Evolutionary conservation across 2,888 invertebrate genomes (phyloP).

Genomic region (Caenorhabditis uteleia): DNA sequence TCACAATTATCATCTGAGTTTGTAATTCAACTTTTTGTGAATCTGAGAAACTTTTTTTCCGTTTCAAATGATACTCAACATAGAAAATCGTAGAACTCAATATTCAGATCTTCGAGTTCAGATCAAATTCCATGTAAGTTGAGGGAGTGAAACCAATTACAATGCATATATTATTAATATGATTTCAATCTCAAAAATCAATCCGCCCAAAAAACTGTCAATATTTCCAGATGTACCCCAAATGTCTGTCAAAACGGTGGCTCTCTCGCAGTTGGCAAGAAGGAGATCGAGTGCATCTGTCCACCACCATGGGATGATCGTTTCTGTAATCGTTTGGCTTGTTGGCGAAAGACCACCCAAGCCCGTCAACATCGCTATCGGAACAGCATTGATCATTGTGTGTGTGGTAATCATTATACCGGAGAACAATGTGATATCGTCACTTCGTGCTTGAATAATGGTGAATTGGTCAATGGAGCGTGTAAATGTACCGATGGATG

Average conservation of each 20-base stretch:
- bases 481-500: constrained; percentile 62
- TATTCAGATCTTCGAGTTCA: too few relatives aligned
- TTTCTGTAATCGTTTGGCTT: constrained; percentile 64
- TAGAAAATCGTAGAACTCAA: too few relatives aligned
- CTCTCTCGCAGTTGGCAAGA: constrained; percentile 59
- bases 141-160: too few relatives aligned
- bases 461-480: constrained; percentile 49
- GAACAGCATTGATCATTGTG: constrained; percentile 55
- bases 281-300: constrained; percentile 65
- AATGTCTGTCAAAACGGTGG: constrained; percentile 64
- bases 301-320: constrained; percentile 66
- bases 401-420: constrained; percentile 56
- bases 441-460: constrained; percentile 56
- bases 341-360: constrained; percentile 60
- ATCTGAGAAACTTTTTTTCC: too few relatives aligned
- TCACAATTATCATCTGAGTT: too few relatives aligned
- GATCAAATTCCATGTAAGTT: too few relatives aligned
- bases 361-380: constrained; percentile 41
- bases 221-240: constrained; percentile 59
- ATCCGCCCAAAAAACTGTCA: too few relatives aligned
- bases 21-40: too few relatives aligned
- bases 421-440: constrained; percentile 61
- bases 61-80: too few relatives aligned
- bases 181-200: too few relatives aligned
- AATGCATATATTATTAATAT: too few relatives aligned